Evolutionary conservation across 2,888 invertebrate species (phyloP).

Genomic region (Agrochola lychnidis): DNA sequence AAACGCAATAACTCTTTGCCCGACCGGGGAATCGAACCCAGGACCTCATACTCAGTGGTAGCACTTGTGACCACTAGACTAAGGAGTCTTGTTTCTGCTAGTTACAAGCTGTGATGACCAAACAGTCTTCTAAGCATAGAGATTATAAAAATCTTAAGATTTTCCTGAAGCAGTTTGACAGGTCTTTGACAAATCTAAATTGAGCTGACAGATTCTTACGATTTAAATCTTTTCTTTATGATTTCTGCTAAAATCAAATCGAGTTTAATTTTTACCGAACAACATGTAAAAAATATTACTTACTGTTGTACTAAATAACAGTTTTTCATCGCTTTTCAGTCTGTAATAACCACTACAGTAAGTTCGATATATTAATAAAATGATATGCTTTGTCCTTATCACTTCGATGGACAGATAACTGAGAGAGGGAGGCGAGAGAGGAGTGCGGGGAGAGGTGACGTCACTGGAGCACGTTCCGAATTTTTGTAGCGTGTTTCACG

Average conservation of each 20-base stretch:
- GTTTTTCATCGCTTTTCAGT: neutral
- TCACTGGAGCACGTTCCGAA: constrained; percentile 73
- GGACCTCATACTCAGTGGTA: too few relatives aligned
- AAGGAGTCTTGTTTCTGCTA: too few relatives aligned
- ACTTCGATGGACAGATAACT: constrained; percentile 54
- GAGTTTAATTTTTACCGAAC: neutral
- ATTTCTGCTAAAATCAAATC: neutral
- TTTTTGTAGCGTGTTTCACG: constrained; percentile 13
- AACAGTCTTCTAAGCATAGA: neutral
- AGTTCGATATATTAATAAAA: constrained; percentile 9
- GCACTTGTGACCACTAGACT: too few relatives aligned
- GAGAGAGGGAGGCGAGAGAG: constrained; percentile 65
- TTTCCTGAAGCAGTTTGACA: neutral
- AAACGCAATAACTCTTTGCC: too few relatives aligned
- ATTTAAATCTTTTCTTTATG: neutral
- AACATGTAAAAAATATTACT: neutral
- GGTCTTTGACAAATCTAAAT: neutral
- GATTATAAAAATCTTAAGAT: too few relatives aligned
- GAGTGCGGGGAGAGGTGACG: constrained; percentile 71
- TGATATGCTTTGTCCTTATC: constrained; percentile 49
- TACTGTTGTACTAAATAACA: neutral
- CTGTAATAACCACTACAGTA: neutral
- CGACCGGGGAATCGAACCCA: too few relatives aligned
- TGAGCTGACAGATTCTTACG: neutral
- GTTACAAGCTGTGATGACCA: too few relatives aligned